Evolutionary conservation across 2,113 vertebrate species (phyloP), one percentile per base, ranked within the genome.

Genomic region (Coracopsis vasa): DNA sequence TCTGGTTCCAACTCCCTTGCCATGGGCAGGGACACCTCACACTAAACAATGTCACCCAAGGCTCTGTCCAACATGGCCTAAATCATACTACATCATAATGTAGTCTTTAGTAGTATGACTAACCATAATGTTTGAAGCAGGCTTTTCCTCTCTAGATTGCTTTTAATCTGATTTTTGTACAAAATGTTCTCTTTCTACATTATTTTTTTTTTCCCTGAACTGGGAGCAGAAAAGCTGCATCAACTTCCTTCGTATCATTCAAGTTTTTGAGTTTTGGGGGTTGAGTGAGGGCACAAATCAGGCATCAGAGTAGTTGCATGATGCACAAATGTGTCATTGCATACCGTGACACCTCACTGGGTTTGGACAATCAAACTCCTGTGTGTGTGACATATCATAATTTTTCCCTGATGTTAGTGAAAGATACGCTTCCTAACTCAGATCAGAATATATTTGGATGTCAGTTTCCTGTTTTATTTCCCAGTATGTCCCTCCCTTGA

Each of bases 371-470:
- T 61, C 16, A 31, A 42, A 31, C 23, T 29, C 28, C 56, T 41
- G 21, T 67, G 65, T 27, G 21, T 1, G 2, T 0, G 4, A 25
- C 41, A 14, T 8, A 13, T 7, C 21, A 6, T 16, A 3, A 1
- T 53, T 92, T 58, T 50, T 56, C 61, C 13, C 13, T 28, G 31
- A 23, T 0, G 1, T 14, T 77, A 29, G 29, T 17, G 25, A 71
- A 44, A 81, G n/a, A 6, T 12, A 14, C 0, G 0, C 45, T 71
- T 88, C 39, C 45, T 25, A n/a, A 31, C 14, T 87, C 24, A 4
- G 2, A 6, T 53, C 23, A 66, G 37, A 83, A 23, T 48, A 18
- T 6, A 79, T 81, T 8, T 77, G 27, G 64, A 61, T 31, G 8
- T 21, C 0, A 13, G 33, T 58, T 89, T 61, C 27, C n/a, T 58